A percentile compares a stretch with the other conserved stretches of the same genome.
Conservation (phyloP, 2,113 vertebrate genomes). For the Macquaria ambigua region DNA sequence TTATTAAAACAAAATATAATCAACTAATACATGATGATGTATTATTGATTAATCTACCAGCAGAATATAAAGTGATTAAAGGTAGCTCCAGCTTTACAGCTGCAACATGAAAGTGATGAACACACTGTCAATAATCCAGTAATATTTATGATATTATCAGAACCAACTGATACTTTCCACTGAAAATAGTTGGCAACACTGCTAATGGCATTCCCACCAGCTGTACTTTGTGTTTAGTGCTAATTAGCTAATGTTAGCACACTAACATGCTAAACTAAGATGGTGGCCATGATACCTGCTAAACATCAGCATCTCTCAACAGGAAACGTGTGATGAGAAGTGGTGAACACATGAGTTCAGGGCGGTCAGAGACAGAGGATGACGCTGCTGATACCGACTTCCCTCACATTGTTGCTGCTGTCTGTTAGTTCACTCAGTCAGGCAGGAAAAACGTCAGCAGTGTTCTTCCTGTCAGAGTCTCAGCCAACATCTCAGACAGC, state of each 20-base stretch:
- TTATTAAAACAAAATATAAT: too few species aligned
- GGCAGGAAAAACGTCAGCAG: conserved; percentile 63
- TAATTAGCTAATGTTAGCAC: neutral
- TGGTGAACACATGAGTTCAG: neutral
- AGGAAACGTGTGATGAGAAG: conserved; percentile 38
- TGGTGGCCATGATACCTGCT: neutral
- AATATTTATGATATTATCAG: too few species aligned
- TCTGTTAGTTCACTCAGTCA: neutral
- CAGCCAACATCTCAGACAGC: neutral
- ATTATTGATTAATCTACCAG: too few species aligned
- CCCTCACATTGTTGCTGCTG: conserved; percentile 63
- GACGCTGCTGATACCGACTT: conserved; percentile 35
- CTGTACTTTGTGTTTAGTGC: neutral
- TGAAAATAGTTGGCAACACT: neutral
- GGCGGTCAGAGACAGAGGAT: conserved; percentile 29
- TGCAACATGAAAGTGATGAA: too few species aligned
- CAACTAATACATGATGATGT: too few species aligned
- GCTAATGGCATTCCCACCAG: neutral
- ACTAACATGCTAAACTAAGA: neutral
- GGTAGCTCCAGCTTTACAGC: too few species aligned
- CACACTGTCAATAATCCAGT: too few species aligned
- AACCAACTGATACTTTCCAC: neutral
- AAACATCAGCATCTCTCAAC: neutral
- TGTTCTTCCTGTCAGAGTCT: conserved; percentile 55
- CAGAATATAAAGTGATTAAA: too few species aligned